Conservation (phyloP, 2,797 vertebrate species). For the Pseudopleuronectes americanus region DNA sequence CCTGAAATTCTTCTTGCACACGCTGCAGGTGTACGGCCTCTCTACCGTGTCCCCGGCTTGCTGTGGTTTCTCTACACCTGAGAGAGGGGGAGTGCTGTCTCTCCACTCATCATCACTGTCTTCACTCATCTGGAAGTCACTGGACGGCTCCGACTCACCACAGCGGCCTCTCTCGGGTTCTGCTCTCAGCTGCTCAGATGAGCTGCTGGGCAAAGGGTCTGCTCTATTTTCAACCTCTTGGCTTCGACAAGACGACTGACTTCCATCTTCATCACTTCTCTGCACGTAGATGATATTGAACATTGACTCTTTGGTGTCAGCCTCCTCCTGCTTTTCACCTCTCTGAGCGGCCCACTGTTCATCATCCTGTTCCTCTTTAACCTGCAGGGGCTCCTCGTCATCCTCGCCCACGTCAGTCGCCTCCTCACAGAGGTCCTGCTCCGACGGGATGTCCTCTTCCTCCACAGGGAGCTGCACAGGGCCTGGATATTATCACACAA, state of each 20-base stretch:
- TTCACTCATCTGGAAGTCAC: constrained; percentile 33
- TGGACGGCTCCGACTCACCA: constrained; percentile 9
- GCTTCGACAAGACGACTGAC: not conserved
- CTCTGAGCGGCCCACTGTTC: constrained; percentile 11
- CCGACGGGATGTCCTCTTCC: not conserved
- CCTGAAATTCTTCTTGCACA: constrained; percentile 57
- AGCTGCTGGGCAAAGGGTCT: constrained; percentile 19
- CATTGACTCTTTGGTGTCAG: constrained; percentile 45
- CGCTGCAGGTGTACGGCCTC: constrained; percentile 42
- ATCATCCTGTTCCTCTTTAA: constrained; percentile 47
- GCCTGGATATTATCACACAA: constrained; percentile 16
- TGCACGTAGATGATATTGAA: constrained; percentile 60
- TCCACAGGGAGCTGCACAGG: constrained; percentile 11
- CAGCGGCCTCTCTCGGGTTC: constrained; percentile 3
- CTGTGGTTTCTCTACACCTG: not conserved
- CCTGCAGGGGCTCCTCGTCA: constrained; percentile 1
- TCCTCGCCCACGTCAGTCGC: not conserved
- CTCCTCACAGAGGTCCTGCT: too few relatives aligned
- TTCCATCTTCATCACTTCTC: constrained; percentile 23
- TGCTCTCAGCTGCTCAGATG: constrained; percentile 23
- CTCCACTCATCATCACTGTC: constrained; percentile 33
- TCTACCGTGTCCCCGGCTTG: constrained; percentile 1
- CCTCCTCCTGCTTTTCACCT: constrained; percentile 16
- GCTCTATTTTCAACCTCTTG: constrained; percentile 3
- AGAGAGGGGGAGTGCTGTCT: not conserved